Conservation (phyloP, 2,888 invertebrate species). For the Drosophila ezoana region DNA sequence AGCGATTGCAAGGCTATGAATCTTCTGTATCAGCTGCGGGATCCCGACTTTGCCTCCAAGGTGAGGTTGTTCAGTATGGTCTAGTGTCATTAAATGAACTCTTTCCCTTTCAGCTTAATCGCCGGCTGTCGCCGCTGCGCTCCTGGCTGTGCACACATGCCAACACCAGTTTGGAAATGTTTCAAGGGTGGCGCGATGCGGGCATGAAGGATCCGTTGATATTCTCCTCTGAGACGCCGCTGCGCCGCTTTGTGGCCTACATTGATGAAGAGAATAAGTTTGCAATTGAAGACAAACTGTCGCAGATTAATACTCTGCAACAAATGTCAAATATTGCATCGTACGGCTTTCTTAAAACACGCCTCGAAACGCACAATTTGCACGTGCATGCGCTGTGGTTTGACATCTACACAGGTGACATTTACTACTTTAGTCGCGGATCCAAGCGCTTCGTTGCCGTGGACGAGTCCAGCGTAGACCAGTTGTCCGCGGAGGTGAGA, state of each 20-base stretch:
- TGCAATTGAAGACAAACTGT: slow-evolving; percentile 95
- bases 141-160: slow-evolving; percentile 97
- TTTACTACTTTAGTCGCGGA: slow-evolving; percentile 96
- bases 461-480: slow-evolving; percentile 92
- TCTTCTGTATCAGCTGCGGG: slow-evolving; percentile 92
- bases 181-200: slow-evolving; percentile 88
- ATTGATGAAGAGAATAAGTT: slow-evolving; percentile 97
- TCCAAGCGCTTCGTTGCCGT: slow-evolving; percentile 94
- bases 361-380: slow-evolving; percentile 92
- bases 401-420: slow-evolving; percentile 98
- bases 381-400: slow-evolving; percentile 98
- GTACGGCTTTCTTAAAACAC: slow-evolving; percentile 94
- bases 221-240: slow-evolving; percentile 94
- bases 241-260: slow-evolving; percentile 95
- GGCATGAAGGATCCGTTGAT: slow-evolving; percentile 89
- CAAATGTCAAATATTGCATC: slow-evolving; percentile 97
- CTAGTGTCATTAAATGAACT: neutral
- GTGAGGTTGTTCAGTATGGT: slow-evolving; percentile 82
- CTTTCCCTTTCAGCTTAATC: slow-evolving; percentile 86
- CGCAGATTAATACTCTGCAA: slow-evolving; percentile 96
- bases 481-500: slow-evolving; percentile 90
- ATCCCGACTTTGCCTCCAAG: slow-evolving; percentile 90
- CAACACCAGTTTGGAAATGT: slow-evolving; percentile 92
- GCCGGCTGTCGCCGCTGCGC: slow-evolving; percentile 93
- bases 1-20: slow-evolving; percentile 99